Evolutionary conservation across 2,797 vertebrate species (phyloP), one percentile per base, ranked within the genome.

Genomic region (Cyprinodon diabolis): DNA sequence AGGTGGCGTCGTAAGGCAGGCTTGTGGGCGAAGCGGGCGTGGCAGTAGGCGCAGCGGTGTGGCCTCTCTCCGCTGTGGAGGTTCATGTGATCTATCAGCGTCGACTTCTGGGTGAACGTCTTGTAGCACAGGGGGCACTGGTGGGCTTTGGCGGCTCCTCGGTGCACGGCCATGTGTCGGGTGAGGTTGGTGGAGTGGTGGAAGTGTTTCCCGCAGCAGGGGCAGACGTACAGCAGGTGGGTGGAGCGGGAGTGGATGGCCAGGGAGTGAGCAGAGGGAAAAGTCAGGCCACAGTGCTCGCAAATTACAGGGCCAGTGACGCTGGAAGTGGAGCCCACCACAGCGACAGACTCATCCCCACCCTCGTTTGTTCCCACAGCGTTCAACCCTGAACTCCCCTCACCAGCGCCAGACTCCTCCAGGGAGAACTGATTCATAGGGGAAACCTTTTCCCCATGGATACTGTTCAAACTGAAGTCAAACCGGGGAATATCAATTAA

Each of bases 41-140:
- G 95, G 78, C 97, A 99, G 91, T 98, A 98, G 3, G 96, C 96
- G 69, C 97, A 99, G 58, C 95, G 94, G 76, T 99, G 97, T 0
- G 97, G 97, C 57, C 97, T 88, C 54, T 96, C 96, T 0, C 97
- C 97, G 0, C 97, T 98, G 92, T 99, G 97, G 60, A 99, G 96
- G 93, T 98, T 99, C 95, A 98, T 96, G 95, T 99, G 97, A 88
- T 98, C 97, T 48, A 96, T 97, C 49, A 99, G 95, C 0, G 97
- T 98, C 67, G 97, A 97, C 58, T 98, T 98, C 83, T 99, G 97
- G 0, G 97, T 98, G 93, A 99, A 99, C 55, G 96, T 97, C 93
- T 98, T 98, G 56, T 96, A 96, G 82, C 97, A 99, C 51, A 98
- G 93, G 6, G 95, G 96, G 86, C 97, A 99, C 66, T 95, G 95